Percentiles rank a stretch among this genome's conserved stretches.
Conservation (phyloP, 2,113 vertebrate species). For the Perccottus glenii region DNA sequence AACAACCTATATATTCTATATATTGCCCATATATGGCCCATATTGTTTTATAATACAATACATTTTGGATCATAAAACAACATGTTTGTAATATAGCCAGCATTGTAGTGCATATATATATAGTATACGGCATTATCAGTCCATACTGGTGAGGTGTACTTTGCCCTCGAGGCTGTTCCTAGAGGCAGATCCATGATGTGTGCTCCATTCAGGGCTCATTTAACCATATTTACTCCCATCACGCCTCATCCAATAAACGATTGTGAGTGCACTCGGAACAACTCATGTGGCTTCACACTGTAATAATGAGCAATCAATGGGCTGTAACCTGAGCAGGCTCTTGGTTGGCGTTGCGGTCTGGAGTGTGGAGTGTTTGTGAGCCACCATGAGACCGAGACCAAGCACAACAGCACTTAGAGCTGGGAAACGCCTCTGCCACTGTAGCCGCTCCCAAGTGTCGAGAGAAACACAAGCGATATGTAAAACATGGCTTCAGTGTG, state of each 20-base stretch:
- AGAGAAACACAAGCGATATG: slow-evolving; percentile 54
- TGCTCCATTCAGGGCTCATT: slow-evolving; percentile 41
- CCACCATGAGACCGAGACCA: slow-evolving; percentile 20
- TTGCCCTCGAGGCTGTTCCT: slow-evolving; percentile 19
- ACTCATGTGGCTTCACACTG: slow-evolving; percentile 45
- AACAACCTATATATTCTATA: too few species aligned
- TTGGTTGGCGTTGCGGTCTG: slow-evolving; percentile 48
- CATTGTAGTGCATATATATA: neutral
- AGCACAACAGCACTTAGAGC: slow-evolving; percentile 65
- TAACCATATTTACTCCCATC: slow-evolving; percentile 48
- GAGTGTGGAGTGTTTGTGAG: slow-evolving; percentile 21
- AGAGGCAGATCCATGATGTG: slow-evolving; percentile 11
- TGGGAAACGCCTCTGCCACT: slow-evolving; percentile 25
- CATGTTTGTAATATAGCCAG: slow-evolving; percentile 13
- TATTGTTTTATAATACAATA: too few species aligned
- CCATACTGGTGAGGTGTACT: slow-evolving; percentile 17
- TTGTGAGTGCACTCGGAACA: slow-evolving; percentile 34
- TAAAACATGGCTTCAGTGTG: neutral
- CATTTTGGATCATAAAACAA: slow-evolving; percentile 9
- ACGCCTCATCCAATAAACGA: slow-evolving; percentile 44
- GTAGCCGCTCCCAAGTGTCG: slow-evolving; percentile 60
- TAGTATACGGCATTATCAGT: neutral
- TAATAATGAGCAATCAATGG: slow-evolving; percentile 77
- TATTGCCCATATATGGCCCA: too few species aligned
- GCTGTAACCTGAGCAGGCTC: slow-evolving; percentile 60